Base-by-base conservation (phyloP, 37 sponge, comb jelly and placozoan genomes). In the Chondrosia reniformis region DNA sequence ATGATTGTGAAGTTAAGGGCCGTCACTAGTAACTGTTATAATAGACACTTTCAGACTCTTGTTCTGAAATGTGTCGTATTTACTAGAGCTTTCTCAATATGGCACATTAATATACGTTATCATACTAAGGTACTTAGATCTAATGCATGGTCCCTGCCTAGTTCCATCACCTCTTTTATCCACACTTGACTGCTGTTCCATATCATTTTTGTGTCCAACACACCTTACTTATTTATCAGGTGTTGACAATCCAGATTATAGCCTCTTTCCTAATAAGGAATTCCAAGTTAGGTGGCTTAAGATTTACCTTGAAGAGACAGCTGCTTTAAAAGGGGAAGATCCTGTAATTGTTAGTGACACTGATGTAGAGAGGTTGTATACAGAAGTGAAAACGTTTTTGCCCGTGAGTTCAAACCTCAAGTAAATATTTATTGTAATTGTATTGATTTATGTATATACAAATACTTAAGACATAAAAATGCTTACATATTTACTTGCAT, bases 271-370 rank as follows among this genome's bases (percentile, higher is more conserved):
- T 41, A 61, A 62, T 41, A 84, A 93, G 38, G 90, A 42, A 1
- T 58, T 87, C 36, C 97, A 96, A 78, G 80, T 57, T 74, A 54
- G 71, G 39, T 96, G 88, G 89, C n/a, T 96, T 0, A 61, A 67
- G 43, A 34, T 76, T 13, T 96, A 96, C 67, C 71, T 96, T 34
- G 43, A 80, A 38, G 94, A 96, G 52, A n/a, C 59, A 0, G 79
- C 76, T n/a, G 15, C 33, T 33, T 59, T 58, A 36, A 81, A 76
- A 76, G 83, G 75, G 25, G 75, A 78, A n/a, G 82, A 77, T 21
- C 76, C 57, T 3, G 37, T 19, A 19, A 46, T 65, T 52, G 81
- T 88, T 7, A 39, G 55, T 34, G 81, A 84, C 30, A 82, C 76
- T 38, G 73, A 62, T 13, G 45, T 85, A 4, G 41, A 80, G 7